A percentile compares a stretch with the other conserved stretches of the same genome.
phyloP scores from a whole-genome alignment of 1,140 invertebrate species.

The Hyphantria cunea region DNA sequence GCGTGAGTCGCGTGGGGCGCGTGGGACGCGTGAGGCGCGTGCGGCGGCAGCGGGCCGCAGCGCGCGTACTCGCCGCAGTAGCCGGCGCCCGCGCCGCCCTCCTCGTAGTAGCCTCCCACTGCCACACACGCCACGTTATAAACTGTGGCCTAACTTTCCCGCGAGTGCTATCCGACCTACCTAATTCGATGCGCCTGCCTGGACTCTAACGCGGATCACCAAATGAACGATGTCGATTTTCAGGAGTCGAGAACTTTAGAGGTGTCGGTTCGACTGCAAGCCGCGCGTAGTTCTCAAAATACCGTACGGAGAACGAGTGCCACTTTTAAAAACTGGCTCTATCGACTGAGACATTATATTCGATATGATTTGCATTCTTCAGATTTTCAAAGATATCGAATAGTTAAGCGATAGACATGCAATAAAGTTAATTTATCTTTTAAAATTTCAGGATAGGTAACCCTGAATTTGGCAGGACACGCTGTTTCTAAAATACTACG shows the following conservation, averaged over 20 bases:
- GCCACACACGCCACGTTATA: conserved; percentile 72
- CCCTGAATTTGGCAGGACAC: conserved; percentile 38
- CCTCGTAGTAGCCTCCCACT: conserved; percentile 81
- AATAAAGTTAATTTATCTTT: conserved; percentile 58
- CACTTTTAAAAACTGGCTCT: neutral
- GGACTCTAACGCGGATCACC: conserved; percentile 7
- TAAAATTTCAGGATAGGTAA: conserved; percentile 39
- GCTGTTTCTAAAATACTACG: conserved; percentile 53
- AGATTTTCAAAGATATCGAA: conserved; percentile 24
- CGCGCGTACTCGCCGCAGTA: conserved; percentile 81
- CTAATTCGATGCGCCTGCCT: conserved; percentile 40
- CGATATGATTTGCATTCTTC: conserved; percentile 15
- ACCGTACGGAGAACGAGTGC: neutral
- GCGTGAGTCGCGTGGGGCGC: conserved; percentile 48
- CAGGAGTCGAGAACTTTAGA: neutral
- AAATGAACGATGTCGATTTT: neutral
- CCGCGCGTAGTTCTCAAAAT: neutral
- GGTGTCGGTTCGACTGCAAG: neutral
- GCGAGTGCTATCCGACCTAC: conserved; percentile 47
- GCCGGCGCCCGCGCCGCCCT: conserved; percentile 57
- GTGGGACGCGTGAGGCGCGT: conserved; percentile 72
- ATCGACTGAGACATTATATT: conserved; percentile 1
- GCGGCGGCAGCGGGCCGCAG: conserved; percentile 76
- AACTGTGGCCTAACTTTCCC: conserved; percentile 37
- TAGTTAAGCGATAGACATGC: conserved; percentile 61